These are phyloP conservation scores for Bucco capensis DNA, from an alignment of 2,113 vertebrate genomes.

Conservation along the genomic window DNA sequence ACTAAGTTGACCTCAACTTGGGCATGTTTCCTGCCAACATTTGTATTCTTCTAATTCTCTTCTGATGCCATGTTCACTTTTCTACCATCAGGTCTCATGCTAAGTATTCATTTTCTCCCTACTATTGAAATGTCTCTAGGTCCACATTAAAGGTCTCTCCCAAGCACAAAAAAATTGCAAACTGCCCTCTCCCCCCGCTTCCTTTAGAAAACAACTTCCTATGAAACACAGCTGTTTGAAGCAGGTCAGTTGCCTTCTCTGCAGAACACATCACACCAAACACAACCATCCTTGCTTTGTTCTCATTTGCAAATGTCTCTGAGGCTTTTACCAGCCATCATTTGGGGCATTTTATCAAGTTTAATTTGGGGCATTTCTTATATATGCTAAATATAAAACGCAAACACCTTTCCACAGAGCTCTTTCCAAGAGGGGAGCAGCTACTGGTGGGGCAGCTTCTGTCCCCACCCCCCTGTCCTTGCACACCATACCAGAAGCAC, in stretches of 20 bases:
- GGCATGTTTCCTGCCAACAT: neutral
- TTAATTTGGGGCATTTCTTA: neutral
- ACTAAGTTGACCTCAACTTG: neutral
- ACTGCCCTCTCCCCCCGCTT: neutral
- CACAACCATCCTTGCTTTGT: rapidly evolving
- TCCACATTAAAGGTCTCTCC: neutral
- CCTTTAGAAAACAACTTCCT: constrained; percentile 3
- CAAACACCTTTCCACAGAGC: neutral
- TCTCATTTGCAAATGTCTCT: neutral
- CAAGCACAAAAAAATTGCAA: neutral
- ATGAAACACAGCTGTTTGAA: neutral
- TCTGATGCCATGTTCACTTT: neutral
- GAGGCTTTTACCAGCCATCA: neutral
- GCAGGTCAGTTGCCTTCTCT: neutral
- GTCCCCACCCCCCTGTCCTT: rapidly evolving
- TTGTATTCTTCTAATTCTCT: neutral
- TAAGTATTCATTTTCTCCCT: neutral
- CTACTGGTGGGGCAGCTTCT: neutral
- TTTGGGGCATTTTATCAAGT: neutral
- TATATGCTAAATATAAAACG: neutral
- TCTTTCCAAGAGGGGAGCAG: neutral
- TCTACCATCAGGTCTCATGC: neutral
- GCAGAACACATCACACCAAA: neutral
- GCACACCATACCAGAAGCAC: neutral
- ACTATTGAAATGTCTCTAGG: neutral